Evolutionary conservation across 2,113 vertebrate genomes (phyloP).

Genomic region (Amblyornis subalaris): DNA sequence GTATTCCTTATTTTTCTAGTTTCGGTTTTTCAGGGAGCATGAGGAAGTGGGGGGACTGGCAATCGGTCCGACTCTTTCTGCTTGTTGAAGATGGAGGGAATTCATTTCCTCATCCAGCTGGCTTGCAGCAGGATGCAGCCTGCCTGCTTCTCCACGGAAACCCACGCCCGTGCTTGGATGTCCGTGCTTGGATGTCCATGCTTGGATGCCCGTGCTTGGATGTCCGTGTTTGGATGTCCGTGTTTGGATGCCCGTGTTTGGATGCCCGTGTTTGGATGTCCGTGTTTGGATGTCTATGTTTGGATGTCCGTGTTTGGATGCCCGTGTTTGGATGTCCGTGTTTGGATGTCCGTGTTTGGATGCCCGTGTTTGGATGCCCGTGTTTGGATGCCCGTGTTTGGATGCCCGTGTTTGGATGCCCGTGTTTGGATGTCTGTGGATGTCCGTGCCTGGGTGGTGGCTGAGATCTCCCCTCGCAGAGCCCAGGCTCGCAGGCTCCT

Average conservation of each 20-base stretch:
- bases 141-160: background rate
- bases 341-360: too few species aligned
- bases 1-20: background rate
- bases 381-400: accelerated
- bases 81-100: background rate
- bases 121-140: background rate
- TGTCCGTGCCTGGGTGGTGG: background rate
- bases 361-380: accelerated
- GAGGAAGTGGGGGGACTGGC: background rate
- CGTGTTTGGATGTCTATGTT: background rate
- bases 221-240: too few species aligned
- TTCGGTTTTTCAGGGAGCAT: background rate
- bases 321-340: too few species aligned
- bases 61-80: background rate
- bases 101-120: background rate
- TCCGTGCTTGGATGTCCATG: too few species aligned
- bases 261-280: accelerated
- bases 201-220: too few species aligned
- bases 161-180: accelerated
- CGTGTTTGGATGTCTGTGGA: background rate
- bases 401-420: too few species aligned
- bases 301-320: too few species aligned
- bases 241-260: background rate
- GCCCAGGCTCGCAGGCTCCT: background rate
- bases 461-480: background rate